A percentile compares a stretch with the other conserved stretches of the same genome.
These are phyloP conservation scores for Ctenoplectra terminalis DNA, from an alignment of 1,140 invertebrate genomes.

Conservation along the genomic window DNA sequence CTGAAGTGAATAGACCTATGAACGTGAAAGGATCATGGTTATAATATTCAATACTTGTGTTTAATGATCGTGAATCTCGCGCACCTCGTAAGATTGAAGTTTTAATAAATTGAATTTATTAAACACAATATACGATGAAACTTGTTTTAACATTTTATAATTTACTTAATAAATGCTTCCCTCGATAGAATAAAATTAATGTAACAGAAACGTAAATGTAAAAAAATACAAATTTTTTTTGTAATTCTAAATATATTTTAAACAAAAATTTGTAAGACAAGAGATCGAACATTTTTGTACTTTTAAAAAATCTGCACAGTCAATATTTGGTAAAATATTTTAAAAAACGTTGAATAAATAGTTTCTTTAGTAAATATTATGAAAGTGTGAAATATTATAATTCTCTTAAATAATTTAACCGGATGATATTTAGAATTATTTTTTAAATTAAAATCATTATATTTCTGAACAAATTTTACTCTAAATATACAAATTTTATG, in stretches of 20 bases:
- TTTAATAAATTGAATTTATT: background rate
- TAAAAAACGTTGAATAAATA: too few species aligned
- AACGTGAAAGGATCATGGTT: conserved; percentile 22
- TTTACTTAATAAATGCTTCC: background rate
- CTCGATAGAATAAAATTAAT: background rate
- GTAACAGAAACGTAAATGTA: background rate
- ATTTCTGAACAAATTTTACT: too few species aligned
- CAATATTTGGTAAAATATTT: too few species aligned
- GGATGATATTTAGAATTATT: too few species aligned
- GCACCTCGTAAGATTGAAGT: background rate
- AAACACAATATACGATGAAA: background rate
- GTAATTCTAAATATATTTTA: background rate
- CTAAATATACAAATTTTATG: too few species aligned
- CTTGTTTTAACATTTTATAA: background rate
- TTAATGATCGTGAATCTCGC: background rate
- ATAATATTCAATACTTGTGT: background rate
- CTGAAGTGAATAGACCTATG: conserved; percentile 28
- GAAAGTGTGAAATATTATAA: too few species aligned
- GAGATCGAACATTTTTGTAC: too few species aligned
- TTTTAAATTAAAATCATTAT: too few species aligned
- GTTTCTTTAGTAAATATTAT: too few species aligned
- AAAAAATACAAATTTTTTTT: background rate
- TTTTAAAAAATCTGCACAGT: too few species aligned
- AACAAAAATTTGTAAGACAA: background rate
- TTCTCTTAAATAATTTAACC: too few species aligned